These are phyloP conservation scores for Hydrochoerus hydrochaeris DNA, from an alignment of 2,113 vertebrate genomes.

Conservation along the genomic window DNA sequence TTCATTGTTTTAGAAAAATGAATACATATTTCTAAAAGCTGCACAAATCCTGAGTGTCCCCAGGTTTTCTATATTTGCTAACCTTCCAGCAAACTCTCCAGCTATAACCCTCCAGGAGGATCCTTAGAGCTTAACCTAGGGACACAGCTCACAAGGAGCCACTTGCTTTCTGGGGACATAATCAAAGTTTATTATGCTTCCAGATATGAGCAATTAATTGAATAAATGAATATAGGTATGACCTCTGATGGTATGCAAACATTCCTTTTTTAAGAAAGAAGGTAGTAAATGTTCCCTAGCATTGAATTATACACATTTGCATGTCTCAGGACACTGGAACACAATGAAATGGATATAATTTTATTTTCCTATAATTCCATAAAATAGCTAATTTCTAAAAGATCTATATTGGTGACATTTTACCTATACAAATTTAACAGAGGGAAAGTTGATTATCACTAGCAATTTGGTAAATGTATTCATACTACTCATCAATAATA, in stretches of 20 bases:
- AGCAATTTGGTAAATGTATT: neutral
- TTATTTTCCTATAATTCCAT: neutral
- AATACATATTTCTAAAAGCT: neutral
- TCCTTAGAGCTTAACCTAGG: neutral
- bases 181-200: neutral
- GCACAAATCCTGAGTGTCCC: too few species aligned
- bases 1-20: neutral
- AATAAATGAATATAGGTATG: neutral
- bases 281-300: neutral
- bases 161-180: neutral
- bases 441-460: neutral
- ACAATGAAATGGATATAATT: neutral
- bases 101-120: neutral
- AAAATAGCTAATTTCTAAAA: neutral
- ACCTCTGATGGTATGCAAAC: neutral
- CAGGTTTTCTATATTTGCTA: neutral
- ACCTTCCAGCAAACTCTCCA: neutral
- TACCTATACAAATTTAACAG: neutral
- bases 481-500: neutral
- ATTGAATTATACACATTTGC: neutral
- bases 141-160: neutral
- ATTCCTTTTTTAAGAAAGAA: neutral
- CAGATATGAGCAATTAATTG: neutral
- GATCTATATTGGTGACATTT: neutral
- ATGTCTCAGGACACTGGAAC: neutral